Base-by-base conservation (phyloP, 2,113 vertebrate species). In the Nesogale talazaci region DNA sequence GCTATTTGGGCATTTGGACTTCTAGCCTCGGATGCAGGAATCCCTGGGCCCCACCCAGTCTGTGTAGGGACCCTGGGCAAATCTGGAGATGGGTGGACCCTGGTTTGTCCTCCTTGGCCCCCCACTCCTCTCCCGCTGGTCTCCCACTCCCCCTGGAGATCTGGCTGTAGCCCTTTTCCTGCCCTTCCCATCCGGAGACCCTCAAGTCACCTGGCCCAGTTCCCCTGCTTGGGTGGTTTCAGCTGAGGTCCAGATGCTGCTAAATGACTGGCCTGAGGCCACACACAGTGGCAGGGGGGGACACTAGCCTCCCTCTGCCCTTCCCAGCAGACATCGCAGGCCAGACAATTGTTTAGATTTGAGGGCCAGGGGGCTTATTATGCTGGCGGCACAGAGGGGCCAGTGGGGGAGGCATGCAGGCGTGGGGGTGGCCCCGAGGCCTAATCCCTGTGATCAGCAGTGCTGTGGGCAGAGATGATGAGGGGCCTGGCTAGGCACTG, bases 321-420 rank as follows among this genome's bases (percentile, higher is more conserved):
- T 36, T 14, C 17, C 76, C 61, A 8, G 61, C 52, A 36, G 25
- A 86, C n/a, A 63, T 74, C 34, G 46, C 34, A 38, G 34, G 38
- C 92, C 69, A 94, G 94, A 96, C 93, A 75, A 52, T 57, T 96
- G 93, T 97, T 96, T 96, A 77, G 93, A 31, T 96, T 94, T 94
- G 59, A 93, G 72, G 78, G 57, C 83, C 81, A 94, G 88, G 80
- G 95, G 81, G 61, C 86, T 96, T 86, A 97, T 97, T 96, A 96
- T 40, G 36, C 77, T 91, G 96, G 96, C 94, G 93, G 70, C 96
- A 85, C 38, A 0, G 80, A 89, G 72, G 86, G 56, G 40, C 61
- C 40, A 17, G 25, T 22, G 25, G 11, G 6, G 23, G 46, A 69
- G 88, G 8, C 56, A 20, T 36, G 29, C n/a, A 2, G 17, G 19